phyloP scores from a whole-genome alignment of 2,888 invertebrate genomes.

The Hirtodrosophila cameraria region DNA sequence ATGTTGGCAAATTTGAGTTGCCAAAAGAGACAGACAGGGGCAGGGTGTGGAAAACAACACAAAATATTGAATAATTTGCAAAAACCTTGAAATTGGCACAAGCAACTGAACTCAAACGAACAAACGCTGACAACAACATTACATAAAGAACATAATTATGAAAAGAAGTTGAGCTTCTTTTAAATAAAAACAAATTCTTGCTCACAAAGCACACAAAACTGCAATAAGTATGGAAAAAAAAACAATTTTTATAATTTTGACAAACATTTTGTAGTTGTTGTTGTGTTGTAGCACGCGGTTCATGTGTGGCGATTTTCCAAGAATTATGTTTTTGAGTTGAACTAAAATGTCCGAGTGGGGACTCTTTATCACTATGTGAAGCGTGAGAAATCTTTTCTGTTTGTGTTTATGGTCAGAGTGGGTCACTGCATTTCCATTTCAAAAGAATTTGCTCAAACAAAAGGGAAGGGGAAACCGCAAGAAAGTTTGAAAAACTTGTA shows the following conservation, averaged over 20 bases:
- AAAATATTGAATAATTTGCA: slow-evolving; percentile 64
- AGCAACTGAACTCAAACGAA: slow-evolving; percentile 27
- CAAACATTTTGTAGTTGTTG: slow-evolving; percentile 24
- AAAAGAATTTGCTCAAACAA: slow-evolving; percentile 28
- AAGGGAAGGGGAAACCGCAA: slow-evolving; percentile 9
- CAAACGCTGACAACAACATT: slow-evolving; percentile 45
- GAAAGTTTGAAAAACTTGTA: background rate
- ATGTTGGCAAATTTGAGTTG: slow-evolving; percentile 55
- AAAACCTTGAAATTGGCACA: slow-evolving; percentile 63
- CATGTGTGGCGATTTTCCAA: slow-evolving; percentile 43
- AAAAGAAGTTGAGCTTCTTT: slow-evolving; percentile 32
- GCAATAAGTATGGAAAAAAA: background rate
- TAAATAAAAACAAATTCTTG: slow-evolving; percentile 18
- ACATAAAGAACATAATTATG: slow-evolving; percentile 41
- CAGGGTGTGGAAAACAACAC: background rate
- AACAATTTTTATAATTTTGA: background rate
- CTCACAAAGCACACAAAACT: slow-evolving; percentile 17
- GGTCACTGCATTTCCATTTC: slow-evolving; percentile 40
- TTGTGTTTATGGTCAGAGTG: slow-evolving; percentile 32
- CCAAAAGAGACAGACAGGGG: background rate
- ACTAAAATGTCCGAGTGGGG: slow-evolving; percentile 13
- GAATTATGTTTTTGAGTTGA: slow-evolving; percentile 29
- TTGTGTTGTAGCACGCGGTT: slow-evolving; percentile 23
- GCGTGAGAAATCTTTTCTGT: slow-evolving; percentile 46
- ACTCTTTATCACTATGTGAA: slow-evolving; percentile 29